Evolutionary conservation across 1,140 invertebrate species (phyloP), one percentile per base, ranked within the genome.

Genomic region (Asobara japonica): DNA sequence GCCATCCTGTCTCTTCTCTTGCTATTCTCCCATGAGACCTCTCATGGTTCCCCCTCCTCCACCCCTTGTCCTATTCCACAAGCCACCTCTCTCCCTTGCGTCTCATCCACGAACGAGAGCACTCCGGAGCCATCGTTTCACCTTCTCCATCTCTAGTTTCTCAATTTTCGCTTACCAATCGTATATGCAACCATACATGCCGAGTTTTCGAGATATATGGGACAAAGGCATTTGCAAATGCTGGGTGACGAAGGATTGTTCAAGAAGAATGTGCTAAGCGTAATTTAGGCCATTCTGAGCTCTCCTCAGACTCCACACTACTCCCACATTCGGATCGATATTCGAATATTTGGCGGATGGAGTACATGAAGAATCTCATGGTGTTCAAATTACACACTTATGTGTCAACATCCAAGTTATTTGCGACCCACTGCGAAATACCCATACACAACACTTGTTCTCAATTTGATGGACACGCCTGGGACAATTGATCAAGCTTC

Each of bases 161-260:
- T 56, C 51, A 56, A 56, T 56, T 56, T 27, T 25, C 56, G 36
- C 48, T 69, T 69, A 61, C 56, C 38, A 56, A 38, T 56, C 29
- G 65, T 51, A 16, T 38, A 56, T 66, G 31, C 25, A 30, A 60
- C 33, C 22, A 36, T 48, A 6, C 13, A n/a, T 65, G 29, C 11
- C 33, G 8, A n/a, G 51, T 41, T 27, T 33, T 22, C 38, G 45
- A 61, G 22, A 38, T 71, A 33, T 62, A 31, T 22, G 16, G 41
- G 2, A 56, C 18, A 56, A 18, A 64, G 65, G 48, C 56, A 64
- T 41, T 81, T 75, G 74, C 75, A 76, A 81, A 82, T 76, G 78
- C 75, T 75, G 79, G 76, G 79, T 79, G 80, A 82, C 79, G 78
- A 79, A 77, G 74, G 77, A 80, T 79, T 82, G 78, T 81, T 77